phyloP scores from a whole-genome alignment of 2,888 invertebrate species.

The Hesperia comma region DNA sequence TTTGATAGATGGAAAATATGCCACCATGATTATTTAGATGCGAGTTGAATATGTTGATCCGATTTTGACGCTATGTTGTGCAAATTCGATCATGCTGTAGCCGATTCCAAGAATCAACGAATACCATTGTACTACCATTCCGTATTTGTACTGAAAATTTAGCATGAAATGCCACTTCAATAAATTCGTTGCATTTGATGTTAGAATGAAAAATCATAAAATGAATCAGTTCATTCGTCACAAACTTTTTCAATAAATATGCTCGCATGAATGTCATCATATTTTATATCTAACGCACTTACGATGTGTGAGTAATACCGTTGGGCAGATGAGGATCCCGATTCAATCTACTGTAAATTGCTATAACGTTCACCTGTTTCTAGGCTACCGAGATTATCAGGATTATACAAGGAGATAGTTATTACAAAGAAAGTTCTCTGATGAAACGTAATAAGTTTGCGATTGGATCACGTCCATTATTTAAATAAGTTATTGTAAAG shows the following conservation, averaged over 20 bases:
- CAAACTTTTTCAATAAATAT: neutral
- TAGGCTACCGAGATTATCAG: slow-evolving; percentile 22
- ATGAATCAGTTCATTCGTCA: neutral
- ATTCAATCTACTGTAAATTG: slow-evolving; percentile 44
- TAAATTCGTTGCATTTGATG: no score
- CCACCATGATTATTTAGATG: slow-evolving; percentile 49
- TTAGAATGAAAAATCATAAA: no score
- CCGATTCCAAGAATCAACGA: neutral
- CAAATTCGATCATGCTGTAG: neutral
- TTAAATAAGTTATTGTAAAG: slow-evolving; percentile 26
- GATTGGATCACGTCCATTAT: slow-evolving; percentile 32
- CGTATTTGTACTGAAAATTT: no score
- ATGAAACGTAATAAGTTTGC: slow-evolving; percentile 23
- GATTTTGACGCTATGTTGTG: slow-evolving; percentile 39
- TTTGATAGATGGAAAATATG: slow-evolving; percentile 60
- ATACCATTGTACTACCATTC: neutral
- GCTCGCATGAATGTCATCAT: neutral
- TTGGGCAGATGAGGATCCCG: slow-evolving; percentile 30
- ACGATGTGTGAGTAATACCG: slow-evolving; percentile 14
- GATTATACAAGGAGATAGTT: slow-evolving; percentile 13
- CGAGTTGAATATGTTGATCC: slow-evolving; percentile 34
- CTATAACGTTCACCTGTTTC: slow-evolving; percentile 38
- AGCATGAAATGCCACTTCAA: no score
- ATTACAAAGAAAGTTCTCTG: slow-evolving; percentile 25
- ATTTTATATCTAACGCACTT: neutral